Conservation (phyloP, 2,888 invertebrate species). For the Nesidiocoris tenuis region DNA sequence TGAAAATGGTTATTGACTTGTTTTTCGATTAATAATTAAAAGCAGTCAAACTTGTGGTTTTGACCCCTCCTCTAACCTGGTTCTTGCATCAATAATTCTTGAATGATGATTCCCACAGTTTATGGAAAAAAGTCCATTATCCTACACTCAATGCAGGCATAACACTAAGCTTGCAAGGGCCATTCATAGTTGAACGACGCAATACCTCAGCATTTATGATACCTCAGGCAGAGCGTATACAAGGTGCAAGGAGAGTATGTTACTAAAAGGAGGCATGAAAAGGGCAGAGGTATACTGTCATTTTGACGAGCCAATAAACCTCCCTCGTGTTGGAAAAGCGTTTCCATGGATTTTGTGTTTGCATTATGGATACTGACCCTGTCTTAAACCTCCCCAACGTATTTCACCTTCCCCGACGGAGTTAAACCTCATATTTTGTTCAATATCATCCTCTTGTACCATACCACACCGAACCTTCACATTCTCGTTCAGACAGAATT, state of each 20-base stretch:
- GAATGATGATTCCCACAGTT: too few species aligned
- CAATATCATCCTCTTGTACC: not conserved
- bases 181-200: too few species aligned
- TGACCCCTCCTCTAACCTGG: too few species aligned
- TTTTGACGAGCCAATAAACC: constrained; percentile 42
- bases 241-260: not conserved
- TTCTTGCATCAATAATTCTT: too few species aligned
- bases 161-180: too few species aligned
- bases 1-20: too few species aligned
- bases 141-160: too few species aligned
- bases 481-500: not conserved
- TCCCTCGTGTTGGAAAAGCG: constrained; percentile 9
- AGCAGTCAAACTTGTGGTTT: too few species aligned
- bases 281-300: constrained; percentile 18
- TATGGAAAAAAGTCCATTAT: too few species aligned
- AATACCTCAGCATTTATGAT: constrained; percentile 16
- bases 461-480: not conserved
- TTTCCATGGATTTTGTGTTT: constrained; percentile 14
- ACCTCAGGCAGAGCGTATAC: too few species aligned
- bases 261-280: not conserved
- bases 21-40: too few species aligned
- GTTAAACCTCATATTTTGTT: constrained; percentile 28
- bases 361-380: constrained; percentile 41
- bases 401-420: constrained; percentile 10
- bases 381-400: constrained; percentile 15